These are phyloP conservation scores for Coluber constrictor DNA, from an alignment of 2,797 vertebrate species.

Conservation along the genomic window DNA sequence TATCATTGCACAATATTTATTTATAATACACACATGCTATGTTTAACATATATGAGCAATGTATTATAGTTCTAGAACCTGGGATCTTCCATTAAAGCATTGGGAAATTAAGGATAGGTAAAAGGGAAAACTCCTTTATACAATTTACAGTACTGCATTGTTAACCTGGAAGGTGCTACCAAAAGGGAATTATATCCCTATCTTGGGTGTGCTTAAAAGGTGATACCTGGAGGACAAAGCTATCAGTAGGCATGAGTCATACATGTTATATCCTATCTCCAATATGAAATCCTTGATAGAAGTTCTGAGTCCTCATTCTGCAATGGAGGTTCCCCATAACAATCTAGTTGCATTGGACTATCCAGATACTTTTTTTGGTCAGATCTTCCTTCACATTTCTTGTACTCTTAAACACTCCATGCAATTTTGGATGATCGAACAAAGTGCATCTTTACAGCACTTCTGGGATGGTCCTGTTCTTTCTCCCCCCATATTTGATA, in stretches of 20 bases:
- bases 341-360: not conserved
- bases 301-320: not conserved
- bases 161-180: not conserved
- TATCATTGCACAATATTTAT: not conserved
- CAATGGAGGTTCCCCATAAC: not conserved
- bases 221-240: not conserved
- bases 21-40: not conserved
- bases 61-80: not conserved
- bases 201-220: not conserved
- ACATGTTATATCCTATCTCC: not conserved
- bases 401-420: not conserved
- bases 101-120: not conserved
- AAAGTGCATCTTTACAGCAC: not conserved
- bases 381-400: not conserved
- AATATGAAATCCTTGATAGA: not conserved
- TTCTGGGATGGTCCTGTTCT: not conserved
- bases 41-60: not conserved
- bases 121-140: not conserved
- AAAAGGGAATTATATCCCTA: not conserved
- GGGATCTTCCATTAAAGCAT: not conserved
- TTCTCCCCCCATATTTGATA: not conserved
- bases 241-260: not conserved
- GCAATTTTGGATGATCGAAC: not conserved
- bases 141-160: not conserved
- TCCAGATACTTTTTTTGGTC: not conserved